phyloP scores from a whole-genome alignment of 2,797 vertebrate genomes.

The Tinamus major region DNA sequence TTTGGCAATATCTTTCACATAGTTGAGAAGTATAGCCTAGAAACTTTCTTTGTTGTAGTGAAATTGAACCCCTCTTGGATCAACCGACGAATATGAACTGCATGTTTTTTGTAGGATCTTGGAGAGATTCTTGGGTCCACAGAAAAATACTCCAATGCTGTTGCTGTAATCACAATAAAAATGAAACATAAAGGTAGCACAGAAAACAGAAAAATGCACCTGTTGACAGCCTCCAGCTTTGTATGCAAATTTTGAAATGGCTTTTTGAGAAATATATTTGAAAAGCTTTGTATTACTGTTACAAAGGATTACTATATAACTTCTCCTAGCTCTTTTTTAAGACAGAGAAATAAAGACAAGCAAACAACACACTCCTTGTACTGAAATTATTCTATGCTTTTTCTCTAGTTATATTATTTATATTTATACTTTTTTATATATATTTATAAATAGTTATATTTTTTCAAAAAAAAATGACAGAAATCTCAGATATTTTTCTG shows the following conservation, averaged over 20 bases:
- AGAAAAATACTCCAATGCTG: constrained; percentile 81
- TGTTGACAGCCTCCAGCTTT: background rate
- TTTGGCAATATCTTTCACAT: background rate
- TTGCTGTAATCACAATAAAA: constrained; percentile 68
- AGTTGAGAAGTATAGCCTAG: constrained; percentile 61
- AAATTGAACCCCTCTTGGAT: constrained; percentile 85
- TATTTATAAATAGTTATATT: background rate
- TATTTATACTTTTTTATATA: no score
- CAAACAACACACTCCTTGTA: background rate
- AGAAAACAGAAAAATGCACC: background rate
- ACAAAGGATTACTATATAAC: background rate
- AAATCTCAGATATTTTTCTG: background rate
- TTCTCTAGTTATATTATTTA: background rate
- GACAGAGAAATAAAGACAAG: background rate
- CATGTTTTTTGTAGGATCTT: constrained; percentile 82
- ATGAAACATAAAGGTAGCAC: background rate
- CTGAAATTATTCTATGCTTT: background rate
- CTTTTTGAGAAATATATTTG: background rate
- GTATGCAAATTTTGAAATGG: background rate
- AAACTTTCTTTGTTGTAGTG: constrained; percentile 83
- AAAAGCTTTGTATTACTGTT: background rate
- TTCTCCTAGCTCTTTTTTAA: background rate
- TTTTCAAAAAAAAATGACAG: background rate
- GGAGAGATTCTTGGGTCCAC: constrained; percentile 80
- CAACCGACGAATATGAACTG: constrained; percentile 80